These are phyloP conservation scores for Anomalospiza imberbis DNA, from an alignment of 2,797 vertebrate genomes.

Conservation along the genomic window DNA sequence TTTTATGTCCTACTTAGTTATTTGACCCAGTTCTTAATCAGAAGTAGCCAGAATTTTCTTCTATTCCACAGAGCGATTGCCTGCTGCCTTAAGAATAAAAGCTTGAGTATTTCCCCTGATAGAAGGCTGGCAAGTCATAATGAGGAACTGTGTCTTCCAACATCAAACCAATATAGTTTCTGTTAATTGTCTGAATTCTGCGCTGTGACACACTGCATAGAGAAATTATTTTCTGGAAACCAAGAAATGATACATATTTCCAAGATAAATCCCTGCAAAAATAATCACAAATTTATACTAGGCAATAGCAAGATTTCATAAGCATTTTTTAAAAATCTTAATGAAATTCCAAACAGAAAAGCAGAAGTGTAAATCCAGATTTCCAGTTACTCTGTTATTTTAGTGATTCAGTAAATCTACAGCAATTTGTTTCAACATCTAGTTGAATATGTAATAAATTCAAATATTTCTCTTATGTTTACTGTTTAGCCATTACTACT, in stretches of 20 bases:
- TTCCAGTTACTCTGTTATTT: neutral
- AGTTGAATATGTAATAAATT: neutral
- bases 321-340: neutral
- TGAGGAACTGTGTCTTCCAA: neutral
- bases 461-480: neutral
- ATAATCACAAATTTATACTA: neutral
- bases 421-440: neutral
- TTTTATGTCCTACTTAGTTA: conserved; percentile 51
- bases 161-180: neutral
- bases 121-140: conserved; percentile 27
- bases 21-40: conserved; percentile 57
- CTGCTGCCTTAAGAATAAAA: neutral
- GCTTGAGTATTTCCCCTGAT: conserved; percentile 11
- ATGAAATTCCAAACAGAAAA: neutral
- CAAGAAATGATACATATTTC: neutral
- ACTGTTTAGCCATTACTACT: neutral
- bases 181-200: neutral
- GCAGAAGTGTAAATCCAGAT: neutral
- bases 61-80: neutral
- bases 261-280: neutral
- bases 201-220: neutral
- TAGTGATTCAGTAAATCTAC: neutral
- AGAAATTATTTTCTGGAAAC: neutral
- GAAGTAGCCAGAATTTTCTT: conserved; percentile 48
- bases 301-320: neutral